phyloP scores from a whole-genome alignment of 2,113 vertebrate genomes.

The Myotis davidii region DNA sequence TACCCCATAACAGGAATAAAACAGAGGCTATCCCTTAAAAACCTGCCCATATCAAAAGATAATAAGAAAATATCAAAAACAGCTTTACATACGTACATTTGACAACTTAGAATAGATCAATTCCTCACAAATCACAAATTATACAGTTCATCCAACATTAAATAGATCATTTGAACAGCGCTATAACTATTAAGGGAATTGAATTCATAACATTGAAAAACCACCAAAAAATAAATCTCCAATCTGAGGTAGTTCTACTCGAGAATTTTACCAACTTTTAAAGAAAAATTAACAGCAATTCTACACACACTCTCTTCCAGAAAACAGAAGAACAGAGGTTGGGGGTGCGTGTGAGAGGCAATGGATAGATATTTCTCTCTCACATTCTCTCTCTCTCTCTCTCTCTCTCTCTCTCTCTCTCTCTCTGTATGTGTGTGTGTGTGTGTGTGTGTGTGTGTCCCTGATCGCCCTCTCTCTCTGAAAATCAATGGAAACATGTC shows the following conservation, averaged over 20 bases:
- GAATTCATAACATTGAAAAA: not conserved
- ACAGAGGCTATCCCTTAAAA: not conserved
- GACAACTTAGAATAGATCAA: not conserved
- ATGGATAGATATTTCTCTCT: no score
- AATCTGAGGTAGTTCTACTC: not conserved
- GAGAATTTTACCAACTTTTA: conserved; percentile 3
- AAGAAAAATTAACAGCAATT: not conserved
- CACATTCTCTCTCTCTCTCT: no score
- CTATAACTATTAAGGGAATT: not conserved
- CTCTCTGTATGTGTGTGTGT: no score
- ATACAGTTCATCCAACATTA: not conserved
- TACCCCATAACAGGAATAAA: not conserved
- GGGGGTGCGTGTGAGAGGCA: no score
- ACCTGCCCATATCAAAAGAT: not conserved
- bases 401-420: no score
- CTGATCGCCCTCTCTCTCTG: no score
- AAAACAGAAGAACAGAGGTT: not conserved
- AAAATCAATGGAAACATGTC: no score
- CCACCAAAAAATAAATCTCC: not conserved
- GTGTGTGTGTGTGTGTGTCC: no score
- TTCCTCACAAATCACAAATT: conserved; percentile 14
- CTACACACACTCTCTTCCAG: not conserved
- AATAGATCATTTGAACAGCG: not conserved
- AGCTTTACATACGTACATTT: not conserved
- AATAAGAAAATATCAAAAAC: not conserved